These are phyloP conservation scores for Agriopis aurantiaria DNA, from an alignment of 2,888 invertebrate genomes.

Conservation along the genomic window DNA sequence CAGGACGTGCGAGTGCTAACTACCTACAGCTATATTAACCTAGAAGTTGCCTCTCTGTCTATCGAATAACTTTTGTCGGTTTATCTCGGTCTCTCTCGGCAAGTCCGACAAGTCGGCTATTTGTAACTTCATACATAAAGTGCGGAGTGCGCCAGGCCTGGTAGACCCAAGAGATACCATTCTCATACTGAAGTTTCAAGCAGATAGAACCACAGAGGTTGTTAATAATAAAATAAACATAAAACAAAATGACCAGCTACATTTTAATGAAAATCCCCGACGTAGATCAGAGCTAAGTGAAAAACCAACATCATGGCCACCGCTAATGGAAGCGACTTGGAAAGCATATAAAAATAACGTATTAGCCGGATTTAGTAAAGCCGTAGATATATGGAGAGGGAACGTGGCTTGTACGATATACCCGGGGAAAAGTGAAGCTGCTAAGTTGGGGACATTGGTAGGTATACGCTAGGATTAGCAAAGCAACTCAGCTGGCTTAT, in stretches of 20 bases:
- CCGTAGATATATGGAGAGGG: conserved; percentile 62
- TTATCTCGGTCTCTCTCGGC: too few relatives aligned
- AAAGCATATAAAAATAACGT: conserved; percentile 46
- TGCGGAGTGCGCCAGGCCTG: too few relatives aligned
- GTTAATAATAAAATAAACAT: conserved; percentile 7
- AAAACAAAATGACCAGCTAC: conserved; percentile 1
- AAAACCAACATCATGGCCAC: conserved; percentile 30
- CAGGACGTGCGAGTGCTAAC: too few relatives aligned
- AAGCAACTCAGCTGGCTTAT: not conserved
- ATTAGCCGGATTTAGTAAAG: conserved; percentile 69
- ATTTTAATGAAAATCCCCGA: conserved; percentile 22
- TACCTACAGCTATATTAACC: too few relatives aligned
- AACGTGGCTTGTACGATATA: conserved; percentile 6
- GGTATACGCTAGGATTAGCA: not conserved
- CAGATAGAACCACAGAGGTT: not conserved
- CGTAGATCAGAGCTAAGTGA: conserved; percentile 27
- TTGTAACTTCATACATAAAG: too few relatives aligned
- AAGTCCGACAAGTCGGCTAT: too few relatives aligned
- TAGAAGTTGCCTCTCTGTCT: too few relatives aligned
- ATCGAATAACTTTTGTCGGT: too few relatives aligned
- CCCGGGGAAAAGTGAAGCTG: conserved; percentile 5
- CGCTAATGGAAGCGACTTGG: conserved; percentile 32
- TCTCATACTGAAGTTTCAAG: not conserved
- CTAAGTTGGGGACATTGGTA: not conserved
- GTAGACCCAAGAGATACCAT: not conserved